Evolutionary conservation across 1,140 invertebrate species (phyloP), one percentile per base, ranked within the genome.

Genomic region (Aphelenchoides besseyi): DNA sequence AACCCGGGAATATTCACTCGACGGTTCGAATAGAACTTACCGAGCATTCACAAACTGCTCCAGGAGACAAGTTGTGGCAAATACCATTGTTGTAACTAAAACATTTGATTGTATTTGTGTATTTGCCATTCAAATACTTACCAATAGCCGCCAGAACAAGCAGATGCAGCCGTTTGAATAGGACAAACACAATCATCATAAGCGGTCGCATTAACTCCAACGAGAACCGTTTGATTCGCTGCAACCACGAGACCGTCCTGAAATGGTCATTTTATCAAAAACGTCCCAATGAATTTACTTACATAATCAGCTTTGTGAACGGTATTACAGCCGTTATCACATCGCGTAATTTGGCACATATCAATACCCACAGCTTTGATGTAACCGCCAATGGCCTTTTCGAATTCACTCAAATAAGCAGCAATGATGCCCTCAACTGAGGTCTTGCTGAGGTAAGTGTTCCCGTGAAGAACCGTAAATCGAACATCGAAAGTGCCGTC

Each of bases 331-430:
- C 81, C 81, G 64, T 80, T 82, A 63, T 83, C 81, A 64, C 81
- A 83, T 3, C 54, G 59, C 2, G 81, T 83, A 53, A 82, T 74
- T 61, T 84, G 82, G 74, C 81, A 83, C 82, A 84, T 83, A 63
- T 83, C 81, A 41, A 83, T 82, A 2, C 77, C 79, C 30, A 83
- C 79, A 30, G 78, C 73, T 18, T 81, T 68, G 48, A 83, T 84
- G 54, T 36, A 69, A 1, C 70, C 78, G 30, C 69, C 64, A 37
- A 82, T 28, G 16, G 62, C 71, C 1, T 62, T 26, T 36, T 82
- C 75, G 16, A 82, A 67, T 5, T 78, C 74, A 3, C 64, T 69
- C 30, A 70, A 70, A 68, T 82, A 61, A 8, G 70, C 54, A 5
- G 77, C 55, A 53, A 82, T 71, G 18, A 82, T 33, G 28, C 81